Conservation (phyloP, 2,113 vertebrate species). For the Elaphurus davidianus region DNA sequence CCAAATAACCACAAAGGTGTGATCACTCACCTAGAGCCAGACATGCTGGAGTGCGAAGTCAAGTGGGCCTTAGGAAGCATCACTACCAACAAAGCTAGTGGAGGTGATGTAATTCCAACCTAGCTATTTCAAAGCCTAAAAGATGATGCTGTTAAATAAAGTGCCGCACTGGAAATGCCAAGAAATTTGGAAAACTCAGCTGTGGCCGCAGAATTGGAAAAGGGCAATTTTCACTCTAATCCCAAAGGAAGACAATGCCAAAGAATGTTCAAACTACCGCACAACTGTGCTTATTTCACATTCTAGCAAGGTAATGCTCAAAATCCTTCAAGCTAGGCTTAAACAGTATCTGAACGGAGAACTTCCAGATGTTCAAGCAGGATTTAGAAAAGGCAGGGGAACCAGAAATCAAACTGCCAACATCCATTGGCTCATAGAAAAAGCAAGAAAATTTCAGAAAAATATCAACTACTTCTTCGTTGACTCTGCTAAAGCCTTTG, state of each 20-base stretch:
- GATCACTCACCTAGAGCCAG: not conserved
- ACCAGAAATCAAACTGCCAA: not conserved
- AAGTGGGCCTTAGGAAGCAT: not conserved
- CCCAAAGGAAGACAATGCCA: not conserved
- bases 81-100: not conserved
- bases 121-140: not conserved
- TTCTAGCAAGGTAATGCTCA: not conserved
- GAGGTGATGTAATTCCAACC: not conserved
- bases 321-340: not conserved
- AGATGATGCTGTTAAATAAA: not conserved
- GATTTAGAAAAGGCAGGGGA: not conserved
- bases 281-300: not conserved
- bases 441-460: not conserved
- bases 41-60: not conserved
- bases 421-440: not conserved
- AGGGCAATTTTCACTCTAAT: not conserved
- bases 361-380: not conserved
- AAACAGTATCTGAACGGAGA: not conserved
- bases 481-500: not conserved
- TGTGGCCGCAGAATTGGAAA: not conserved
- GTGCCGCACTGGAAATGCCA: accelerated
- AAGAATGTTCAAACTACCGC: not conserved
- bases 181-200: not conserved
- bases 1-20: not conserved
- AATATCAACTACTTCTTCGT: not conserved